Conservation (phyloP, 2,113 vertebrate genomes). For the Proteles cristata region DNA sequence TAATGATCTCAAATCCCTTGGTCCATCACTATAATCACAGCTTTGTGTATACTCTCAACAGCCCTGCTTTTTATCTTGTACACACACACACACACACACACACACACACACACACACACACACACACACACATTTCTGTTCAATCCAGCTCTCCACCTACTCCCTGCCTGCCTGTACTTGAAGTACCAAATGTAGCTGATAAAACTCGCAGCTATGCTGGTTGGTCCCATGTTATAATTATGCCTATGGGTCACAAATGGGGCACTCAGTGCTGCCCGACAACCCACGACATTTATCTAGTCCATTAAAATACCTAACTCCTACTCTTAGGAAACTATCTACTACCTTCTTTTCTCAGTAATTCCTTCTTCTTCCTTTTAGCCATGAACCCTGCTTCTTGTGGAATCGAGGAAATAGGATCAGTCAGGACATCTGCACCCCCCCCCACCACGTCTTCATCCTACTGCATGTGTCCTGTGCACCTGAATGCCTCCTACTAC, state of each 20-base stretch:
- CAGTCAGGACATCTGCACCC: accelerated
- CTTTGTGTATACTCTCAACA: neutral
- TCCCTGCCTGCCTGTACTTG: neutral
- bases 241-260: too few relatives aligned
- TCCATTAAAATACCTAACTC: neutral
- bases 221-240: neutral
- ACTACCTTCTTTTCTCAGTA: neutral
- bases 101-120: neutral
- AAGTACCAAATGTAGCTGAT: neutral
- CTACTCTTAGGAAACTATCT: neutral
- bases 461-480: neutral
- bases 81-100: too few relatives aligned
- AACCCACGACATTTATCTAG: neutral
- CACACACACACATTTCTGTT: neutral
- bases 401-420: neutral
- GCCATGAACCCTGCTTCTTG: neutral
- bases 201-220: neutral
- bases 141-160: neutral
- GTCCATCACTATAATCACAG: neutral
- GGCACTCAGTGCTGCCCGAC: neutral
- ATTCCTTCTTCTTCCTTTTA: neutral
- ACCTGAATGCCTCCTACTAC: neutral
- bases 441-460: accelerated
- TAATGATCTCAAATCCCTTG: neutral
- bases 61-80: neutral